These are phyloP conservation scores for Sphaeridia pumilis DNA, from an alignment of 2,888 invertebrate species.

Conservation along the genomic window DNA sequence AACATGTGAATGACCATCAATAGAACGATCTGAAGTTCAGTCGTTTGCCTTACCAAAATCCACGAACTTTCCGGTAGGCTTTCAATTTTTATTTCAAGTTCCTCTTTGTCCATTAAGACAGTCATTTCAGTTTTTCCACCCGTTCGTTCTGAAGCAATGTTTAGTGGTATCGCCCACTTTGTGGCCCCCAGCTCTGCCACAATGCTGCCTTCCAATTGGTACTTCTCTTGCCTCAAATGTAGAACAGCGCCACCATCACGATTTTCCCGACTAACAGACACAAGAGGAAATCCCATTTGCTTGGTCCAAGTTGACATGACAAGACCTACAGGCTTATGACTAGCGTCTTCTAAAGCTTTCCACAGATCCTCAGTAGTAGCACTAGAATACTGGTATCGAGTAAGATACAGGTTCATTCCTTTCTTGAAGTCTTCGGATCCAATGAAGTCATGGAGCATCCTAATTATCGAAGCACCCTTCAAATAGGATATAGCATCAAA, in stretches of 20 bases:
- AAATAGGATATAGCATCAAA: conserved; percentile 40
- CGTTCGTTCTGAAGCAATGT: conserved; percentile 61
- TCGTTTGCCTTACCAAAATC: no score
- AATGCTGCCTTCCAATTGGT: no score
- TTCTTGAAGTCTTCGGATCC: conserved; percentile 39
- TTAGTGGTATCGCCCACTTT: conserved; percentile 84
- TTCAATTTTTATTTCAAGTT: conserved; percentile 57
- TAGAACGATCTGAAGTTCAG: no score
- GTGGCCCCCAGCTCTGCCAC: no score
- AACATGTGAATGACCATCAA: neutral
- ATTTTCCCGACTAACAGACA: conserved; percentile 39
- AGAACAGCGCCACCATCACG: no score
- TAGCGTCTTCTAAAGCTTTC: conserved; percentile 41
- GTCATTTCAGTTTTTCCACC: conserved; percentile 50
- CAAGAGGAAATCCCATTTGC: conserved; percentile 46
- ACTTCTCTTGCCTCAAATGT: no score
- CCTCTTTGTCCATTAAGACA: conserved; percentile 52
- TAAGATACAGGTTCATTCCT: conserved; percentile 41
- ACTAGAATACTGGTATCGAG: conserved; percentile 40
- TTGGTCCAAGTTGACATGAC: conserved; percentile 47
- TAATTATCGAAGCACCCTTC: conserved; percentile 39
- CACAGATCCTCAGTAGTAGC: conserved; percentile 43
- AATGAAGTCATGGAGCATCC: conserved; percentile 41
- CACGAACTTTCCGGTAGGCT: conserved; percentile 61
- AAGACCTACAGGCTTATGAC: conserved; percentile 42